Evolutionary conservation across 2,888 invertebrate species (phyloP).

Genomic region (Prosapia bicincta): DNA sequence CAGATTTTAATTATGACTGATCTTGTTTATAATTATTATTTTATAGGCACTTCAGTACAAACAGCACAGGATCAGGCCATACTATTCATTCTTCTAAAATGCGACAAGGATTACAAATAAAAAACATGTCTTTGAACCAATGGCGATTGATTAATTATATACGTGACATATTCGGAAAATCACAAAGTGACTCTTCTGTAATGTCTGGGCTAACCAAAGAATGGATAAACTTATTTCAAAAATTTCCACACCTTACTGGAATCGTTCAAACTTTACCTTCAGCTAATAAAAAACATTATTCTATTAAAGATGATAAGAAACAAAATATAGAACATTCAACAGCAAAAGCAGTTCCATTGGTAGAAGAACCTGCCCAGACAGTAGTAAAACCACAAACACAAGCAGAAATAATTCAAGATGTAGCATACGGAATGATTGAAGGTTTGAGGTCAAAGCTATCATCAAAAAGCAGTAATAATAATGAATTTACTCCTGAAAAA

Average conservation of each 20-base stretch:
- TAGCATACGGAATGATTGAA: conserved; percentile 23
- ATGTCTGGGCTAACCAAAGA: conserved; percentile 51
- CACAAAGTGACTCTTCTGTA: conserved; percentile 48
- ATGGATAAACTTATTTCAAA: conserved; percentile 51
- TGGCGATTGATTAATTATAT: conserved; percentile 51
- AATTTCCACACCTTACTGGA: conserved; percentile 46
- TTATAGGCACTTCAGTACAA: conserved; percentile 27
- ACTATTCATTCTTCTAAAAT: conserved; percentile 15
- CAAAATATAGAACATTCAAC: not conserved
- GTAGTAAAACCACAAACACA: conserved; percentile 1
- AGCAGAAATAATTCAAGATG: conserved; percentile 10
- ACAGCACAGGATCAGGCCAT: conserved; percentile 16
- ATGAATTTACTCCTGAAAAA: not conserved
- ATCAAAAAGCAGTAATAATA: not conserved
- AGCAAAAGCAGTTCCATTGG: not conserved
- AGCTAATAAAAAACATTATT: conserved; percentile 31
- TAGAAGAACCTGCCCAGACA: conserved; percentile 7
- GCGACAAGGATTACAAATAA: conserved; percentile 6
- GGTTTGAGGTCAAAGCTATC: conserved; percentile 20
- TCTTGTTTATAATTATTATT: not conserved
- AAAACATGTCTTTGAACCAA: conserved; percentile 46
- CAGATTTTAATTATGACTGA: no score
- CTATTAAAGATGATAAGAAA: not conserved
- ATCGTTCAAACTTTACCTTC: conserved; percentile 40
- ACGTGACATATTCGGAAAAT: conserved; percentile 49